Conservation (phyloP, 2,113 vertebrate species). For the Pteropus alecto region DNA sequence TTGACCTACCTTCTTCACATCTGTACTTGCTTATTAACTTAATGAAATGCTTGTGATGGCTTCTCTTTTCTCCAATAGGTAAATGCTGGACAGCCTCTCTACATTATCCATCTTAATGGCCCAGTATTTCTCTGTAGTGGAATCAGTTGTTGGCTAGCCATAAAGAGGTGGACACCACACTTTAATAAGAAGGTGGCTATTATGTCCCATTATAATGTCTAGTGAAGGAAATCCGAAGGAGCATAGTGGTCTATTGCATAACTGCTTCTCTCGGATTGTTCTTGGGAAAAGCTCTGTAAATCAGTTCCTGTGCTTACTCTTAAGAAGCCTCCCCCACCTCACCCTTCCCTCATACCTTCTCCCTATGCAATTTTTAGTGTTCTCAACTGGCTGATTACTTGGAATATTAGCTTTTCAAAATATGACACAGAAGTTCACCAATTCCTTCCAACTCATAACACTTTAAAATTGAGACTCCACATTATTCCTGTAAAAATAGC, state of each 20-base stretch:
- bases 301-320: constrained; percentile 42
- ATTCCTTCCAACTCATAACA: constrained; percentile 68
- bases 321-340: not conserved
- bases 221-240: constrained; percentile 71
- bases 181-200: constrained; percentile 69
- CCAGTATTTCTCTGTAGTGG: constrained; percentile 13
- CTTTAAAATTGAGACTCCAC: constrained; percentile 71
- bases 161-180: not conserved
- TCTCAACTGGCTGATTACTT: constrained; percentile 56
- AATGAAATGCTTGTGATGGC: not conserved
- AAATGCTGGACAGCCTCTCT: not conserved
- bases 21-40: constrained; percentile 4
- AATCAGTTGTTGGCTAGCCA: not conserved
- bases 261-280: constrained; percentile 51
- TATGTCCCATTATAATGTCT: constrained; percentile 68
- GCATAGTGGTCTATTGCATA: constrained; percentile 22
- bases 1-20: not conserved
- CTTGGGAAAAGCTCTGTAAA: constrained; percentile 57
- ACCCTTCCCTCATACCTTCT: not conserved
- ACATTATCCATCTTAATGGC: constrained; percentile 6
- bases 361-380: constrained; percentile 63
- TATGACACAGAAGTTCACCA: constrained; percentile 75
- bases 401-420: constrained; percentile 76
- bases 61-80: not conserved
- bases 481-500: constrained; percentile 72